Base-by-base conservation (phyloP, 1,140 invertebrate species). In the Leguminivora glycinivorella region DNA sequence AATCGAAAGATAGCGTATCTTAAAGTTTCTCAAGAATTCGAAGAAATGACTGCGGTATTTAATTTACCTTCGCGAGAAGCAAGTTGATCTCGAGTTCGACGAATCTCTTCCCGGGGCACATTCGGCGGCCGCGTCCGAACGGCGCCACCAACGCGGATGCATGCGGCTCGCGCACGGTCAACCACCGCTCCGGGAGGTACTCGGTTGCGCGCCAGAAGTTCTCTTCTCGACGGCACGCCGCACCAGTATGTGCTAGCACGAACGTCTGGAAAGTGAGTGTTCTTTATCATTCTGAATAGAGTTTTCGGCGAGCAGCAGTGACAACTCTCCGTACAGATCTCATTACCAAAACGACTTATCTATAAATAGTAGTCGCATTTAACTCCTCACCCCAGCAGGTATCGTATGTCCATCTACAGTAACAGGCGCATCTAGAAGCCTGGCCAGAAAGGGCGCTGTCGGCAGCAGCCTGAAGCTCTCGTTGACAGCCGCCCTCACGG, bases 401-500 rank as follows among this genome's bases (percentile, higher is more conserved):
- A 99, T 83, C 31, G 93, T 90, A 83, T 97, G 96, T 14, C 95
- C 96, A 38, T 93, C 94, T 2, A 98, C 89, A 43, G 94, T 93
- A 81, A 97, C 93, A 24, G 97, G 94, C 71, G 94, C 91, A 68
- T 97, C 96, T 10, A 96, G 84, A 29, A 98, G 94, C 75, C 98
- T 92, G 0, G 95, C 96, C 38, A 98, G 92, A 75, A 95, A 96
- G 3, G 96, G 95, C 1, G 97, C 96, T 14, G 97, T 97, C 1
- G 98, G 97, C 52, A 95, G 92, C 31, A 98, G 83, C 75, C 96
- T 93, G 82, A 98, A 98, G 0, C 96, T 93, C 93, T 99, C 98
- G 67, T 94, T 95, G 3, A 98, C 94, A 77, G 97, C 98, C 1
- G 97, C 97, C 76, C 95, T 95, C 0, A 98, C 92, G 81, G 97